Evolutionary conservation across 2,888 invertebrate genomes (phyloP), one percentile per base, ranked within the genome.

Genomic region (Trichogramma dendrolimi): DNA sequence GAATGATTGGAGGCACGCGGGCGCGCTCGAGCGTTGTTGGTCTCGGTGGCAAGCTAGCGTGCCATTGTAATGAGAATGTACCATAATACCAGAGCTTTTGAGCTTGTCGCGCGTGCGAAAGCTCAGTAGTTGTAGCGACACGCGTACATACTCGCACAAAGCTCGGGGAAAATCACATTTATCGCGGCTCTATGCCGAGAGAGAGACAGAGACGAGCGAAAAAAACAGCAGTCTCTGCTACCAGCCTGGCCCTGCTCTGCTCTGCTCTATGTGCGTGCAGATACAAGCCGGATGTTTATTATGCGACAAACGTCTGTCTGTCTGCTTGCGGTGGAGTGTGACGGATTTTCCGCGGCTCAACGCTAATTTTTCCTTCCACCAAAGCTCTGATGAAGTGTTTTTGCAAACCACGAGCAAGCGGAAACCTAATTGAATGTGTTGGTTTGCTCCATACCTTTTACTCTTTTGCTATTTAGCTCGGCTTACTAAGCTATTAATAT

Each of bases 231-330:
- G 14, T 14, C 14, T 14, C 14, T 14, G 14, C 14, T 14, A 14
- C 14, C 14, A 14, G 14, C 14, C 14, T 14, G 14, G 14, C 14
- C 14, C 14, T 14, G 14, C 14, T 14, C 14, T 14, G 14, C 14
- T 14, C 14, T 14, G 14, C 14, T 14, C 14, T 14, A 14, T 14
- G 14, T 14, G 14, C 14, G 14, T 14, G 14, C 14, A 14, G 14
- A 14, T 14, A 14, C 14, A 14, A 14, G 51, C 60, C 48, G 55
- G 47, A 47, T 60, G 51, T 60, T 60, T 55, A 47, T 58, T 58
- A 58, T 52, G 39, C 52, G 51, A 14, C 14, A 14, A 14, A 14
- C 14, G 14, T 14, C 14, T 14, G 14, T 14, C 14, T 14, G 14
- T 14, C 14, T 14, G 14, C 14, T 14, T 14, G 14, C 14, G 14